Evolutionary conservation across 2,888 invertebrate species (phyloP).

Genomic region (Euplagia quadripunctaria): DNA sequence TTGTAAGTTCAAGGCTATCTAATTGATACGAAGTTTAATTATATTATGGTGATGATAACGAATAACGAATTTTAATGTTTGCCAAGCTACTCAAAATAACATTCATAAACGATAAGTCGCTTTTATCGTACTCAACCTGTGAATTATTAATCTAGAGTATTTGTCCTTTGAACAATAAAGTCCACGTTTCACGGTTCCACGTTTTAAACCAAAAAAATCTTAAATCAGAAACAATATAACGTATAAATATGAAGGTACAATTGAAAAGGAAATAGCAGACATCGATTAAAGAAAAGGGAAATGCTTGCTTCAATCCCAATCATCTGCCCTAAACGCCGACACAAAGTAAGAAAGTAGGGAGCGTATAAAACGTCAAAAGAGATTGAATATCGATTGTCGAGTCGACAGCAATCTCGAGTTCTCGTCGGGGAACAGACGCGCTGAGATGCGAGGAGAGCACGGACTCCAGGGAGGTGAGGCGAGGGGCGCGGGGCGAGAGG

Average conservation of each 20-base stretch:
- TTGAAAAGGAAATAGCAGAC: constrained; percentile 62
- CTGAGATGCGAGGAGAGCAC: constrained; percentile 46
- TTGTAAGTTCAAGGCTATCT: constrained; percentile 35
- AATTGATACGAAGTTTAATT: constrained; percentile 27
- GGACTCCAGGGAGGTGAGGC: constrained; percentile 33
- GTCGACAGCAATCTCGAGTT: constrained; percentile 79
- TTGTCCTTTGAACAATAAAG: constrained; percentile 24
- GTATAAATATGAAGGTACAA: constrained; percentile 45
- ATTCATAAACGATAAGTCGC: constrained; percentile 43
- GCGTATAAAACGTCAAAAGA: constrained; percentile 84
- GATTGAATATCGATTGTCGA: constrained; percentile 87
- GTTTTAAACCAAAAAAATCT: constrained; percentile 19
- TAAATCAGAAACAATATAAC: constrained; percentile 20
- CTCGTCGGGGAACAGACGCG: constrained; percentile 55
- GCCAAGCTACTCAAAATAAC: constrained; percentile 26
- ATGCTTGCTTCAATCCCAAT: constrained; percentile 73
- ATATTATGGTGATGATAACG: background rate
- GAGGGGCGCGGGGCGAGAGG: constrained; percentile 46
- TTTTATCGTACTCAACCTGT: constrained; percentile 29
- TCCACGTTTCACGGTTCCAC: background rate
- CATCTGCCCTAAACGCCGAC: constrained; percentile 78
- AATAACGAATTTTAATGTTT: constrained; percentile 18
- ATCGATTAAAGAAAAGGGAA: constrained; percentile 68
- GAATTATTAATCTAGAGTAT: constrained; percentile 17
- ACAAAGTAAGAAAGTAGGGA: constrained; percentile 83